These are phyloP conservation scores for Clitarchus hookeri DNA, from an alignment of 2,888 invertebrate species.

Conservation along the genomic window DNA sequence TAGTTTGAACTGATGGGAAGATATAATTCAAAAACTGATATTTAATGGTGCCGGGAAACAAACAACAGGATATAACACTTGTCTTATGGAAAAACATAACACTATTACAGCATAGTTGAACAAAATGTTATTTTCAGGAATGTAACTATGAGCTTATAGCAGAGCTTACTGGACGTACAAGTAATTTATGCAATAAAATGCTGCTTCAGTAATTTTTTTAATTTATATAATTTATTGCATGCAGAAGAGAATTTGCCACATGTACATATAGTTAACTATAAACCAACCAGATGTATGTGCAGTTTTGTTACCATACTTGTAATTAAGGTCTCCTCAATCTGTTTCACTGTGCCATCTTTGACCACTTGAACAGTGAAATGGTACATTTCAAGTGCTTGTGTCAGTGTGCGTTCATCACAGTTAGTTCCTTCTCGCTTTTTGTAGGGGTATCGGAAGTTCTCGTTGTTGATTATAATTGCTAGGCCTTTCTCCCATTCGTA, in stretches of 20 bases:
- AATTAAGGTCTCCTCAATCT: neutral
- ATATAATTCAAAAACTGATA: too few relatives aligned
- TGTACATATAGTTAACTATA: neutral
- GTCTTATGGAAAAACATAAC: too few relatives aligned
- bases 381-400: neutral
- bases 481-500: slow-evolving; percentile 17
- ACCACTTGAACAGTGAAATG: neutral
- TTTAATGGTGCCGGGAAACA: too few relatives aligned
- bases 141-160: too few relatives aligned
- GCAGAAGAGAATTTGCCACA: neutral
- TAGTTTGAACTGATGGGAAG: too few relatives aligned
- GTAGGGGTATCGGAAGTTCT: neutral
- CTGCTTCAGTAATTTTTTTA: too few relatives aligned
- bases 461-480: slow-evolving; percentile 10
- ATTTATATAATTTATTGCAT: too few relatives aligned
- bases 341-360: neutral
- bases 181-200: too few relatives aligned
- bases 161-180: too few relatives aligned
- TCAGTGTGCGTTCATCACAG: neutral
- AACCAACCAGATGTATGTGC: neutral
- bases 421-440: neutral
- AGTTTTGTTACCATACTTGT: neutral
- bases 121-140: too few relatives aligned
- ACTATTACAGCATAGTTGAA: too few relatives aligned
- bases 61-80: too few relatives aligned